Base-by-base conservation (phyloP, 2,113 vertebrate genomes). In the Nanorana parkeri region DNA sequence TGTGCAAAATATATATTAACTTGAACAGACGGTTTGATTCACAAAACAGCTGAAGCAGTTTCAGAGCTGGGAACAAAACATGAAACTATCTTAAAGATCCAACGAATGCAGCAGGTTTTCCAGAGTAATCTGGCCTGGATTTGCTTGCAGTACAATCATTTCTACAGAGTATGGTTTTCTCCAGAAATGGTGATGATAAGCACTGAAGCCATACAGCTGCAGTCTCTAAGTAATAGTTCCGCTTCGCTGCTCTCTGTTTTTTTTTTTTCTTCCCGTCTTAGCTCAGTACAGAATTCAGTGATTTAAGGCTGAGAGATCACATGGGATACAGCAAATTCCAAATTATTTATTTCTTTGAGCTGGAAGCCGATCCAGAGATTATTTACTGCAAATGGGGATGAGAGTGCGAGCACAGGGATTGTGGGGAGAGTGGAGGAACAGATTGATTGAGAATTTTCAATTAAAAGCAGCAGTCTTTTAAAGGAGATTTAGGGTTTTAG, bases 381-480 rank as follows among this genome's bases (percentile, higher is more conserved):
- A 90, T 90, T 93, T 90, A 89, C 85, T 86, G 86, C 86, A 86
- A 87, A 85, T 88, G 88, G 85, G 55, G 64, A 87, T 88, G 32
- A 66, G 84, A 85, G 75, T 83, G 86, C 83, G 81, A 84, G 84
- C 85, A 79, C 84, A 77, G 29, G 67, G 79, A 85, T 74, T 47
- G 0, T 5, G 63, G 84, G 75, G 74, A 60, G 58, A 79, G 85
- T 83, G 79, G 67, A 83, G 32, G 66, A 58, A 60, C 36, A 88
- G 88, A 89, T 73, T 84, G 87, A 90, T 61, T 83, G 88, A 86
- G 86, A 11, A 81, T 87, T 92, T 92, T 91, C 90, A 93, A 90
- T 93, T 90, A 91, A 93, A 93, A 89, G 67, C 87, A 88, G 86
- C 84, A 87, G 76, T 88, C 91, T 91, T 88, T 60, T 81, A 60